Conservation (phyloP, 1,140 invertebrate species). For the Oppia nitens region DNA sequence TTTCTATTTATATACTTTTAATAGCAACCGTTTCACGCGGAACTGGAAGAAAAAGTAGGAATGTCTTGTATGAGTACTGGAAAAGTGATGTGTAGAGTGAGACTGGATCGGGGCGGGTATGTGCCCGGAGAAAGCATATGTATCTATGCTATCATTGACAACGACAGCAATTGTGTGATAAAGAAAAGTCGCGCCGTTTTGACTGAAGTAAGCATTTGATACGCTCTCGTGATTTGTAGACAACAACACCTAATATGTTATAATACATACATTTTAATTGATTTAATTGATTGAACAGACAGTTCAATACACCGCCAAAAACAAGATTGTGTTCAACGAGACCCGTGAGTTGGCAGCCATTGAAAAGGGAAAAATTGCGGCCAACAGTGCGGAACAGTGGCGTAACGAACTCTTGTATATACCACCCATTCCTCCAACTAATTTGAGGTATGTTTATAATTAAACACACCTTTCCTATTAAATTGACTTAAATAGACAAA, state of each 20-base stretch:
- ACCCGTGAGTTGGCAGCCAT: slow-evolving; percentile 64
- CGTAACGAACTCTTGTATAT: slow-evolving; percentile 76
- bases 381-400: slow-evolving; percentile 68
- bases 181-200: slow-evolving; percentile 54
- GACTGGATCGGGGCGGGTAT: slow-evolving; percentile 74
- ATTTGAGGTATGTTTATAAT: slow-evolving; percentile 37
- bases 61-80: slow-evolving; percentile 67
- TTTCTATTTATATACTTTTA: slow-evolving; percentile 19
- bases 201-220: slow-evolving; percentile 47
- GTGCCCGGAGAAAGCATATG: slow-evolving; percentile 80
- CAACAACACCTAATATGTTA: neutral
- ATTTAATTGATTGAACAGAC: slow-evolving; percentile 39
- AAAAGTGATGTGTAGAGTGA: slow-evolving; percentile 58
- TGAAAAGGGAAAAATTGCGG: slow-evolving; percentile 59
- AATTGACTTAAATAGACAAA: neutral
- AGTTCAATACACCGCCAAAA: slow-evolving; percentile 71
- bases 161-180: slow-evolving; percentile 59
- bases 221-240: neutral
- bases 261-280: slow-evolving; percentile 3
- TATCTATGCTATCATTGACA: slow-evolving; percentile 64
- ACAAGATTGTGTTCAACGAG: slow-evolving; percentile 61
- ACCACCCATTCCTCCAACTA: slow-evolving; percentile 82
- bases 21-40: slow-evolving; percentile 77
- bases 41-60: slow-evolving; percentile 72
- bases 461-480: neutral